Evolutionary conservation across 2,113 vertebrate genomes (phyloP), one percentile per base, ranked within the genome.

Genomic region (Mixornis gularis): DNA sequence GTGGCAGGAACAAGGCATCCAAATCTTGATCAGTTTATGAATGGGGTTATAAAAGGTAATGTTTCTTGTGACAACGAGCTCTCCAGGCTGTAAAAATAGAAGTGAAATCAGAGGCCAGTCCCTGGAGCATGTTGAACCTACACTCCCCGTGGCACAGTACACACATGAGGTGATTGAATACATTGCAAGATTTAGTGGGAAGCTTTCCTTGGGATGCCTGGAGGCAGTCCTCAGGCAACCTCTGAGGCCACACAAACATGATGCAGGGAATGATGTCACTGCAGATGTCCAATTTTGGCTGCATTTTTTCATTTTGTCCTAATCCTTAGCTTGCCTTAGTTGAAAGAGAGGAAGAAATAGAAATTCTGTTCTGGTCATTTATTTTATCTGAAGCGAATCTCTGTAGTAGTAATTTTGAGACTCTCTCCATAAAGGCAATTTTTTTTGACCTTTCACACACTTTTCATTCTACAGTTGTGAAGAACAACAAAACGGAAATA

Each of bases 21-120:
- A 48, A 36, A 55, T n/a, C 8, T 10, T 34, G 34, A 19, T 88
- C 43, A 29, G 48, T 40, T 83, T 86, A 32, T 69, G 56, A 82
- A 34, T 46, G 27, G 12, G 60, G 34, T 77, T 63, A 26, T 63
- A 27, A 53, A 87, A 85, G 59, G 46, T 58, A 46, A 53, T 0
- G 0, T 46, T 71, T 83, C 49, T 69, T 0, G 0, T 55, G 40
- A 56, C 70, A 59, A 18, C 0, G 1, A 49, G 12, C 43, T 84
- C 43, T 73, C 40, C 1, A 2, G 65, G 9, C 17, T 69, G 4
- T 81, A 85, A 74, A 84, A 81, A 36, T 17, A 87, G 56, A 60
- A 32, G 27, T 79, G 73, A 62, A 89, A 71, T 72, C 62, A 56
- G 65, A 84, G 69, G 27, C 30, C 24, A 22, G 17, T 56, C 64